These are phyloP conservation scores for Felis catus DNA, from an alignment of 2,113 vertebrate genomes.

Conservation along the genomic window DNA sequence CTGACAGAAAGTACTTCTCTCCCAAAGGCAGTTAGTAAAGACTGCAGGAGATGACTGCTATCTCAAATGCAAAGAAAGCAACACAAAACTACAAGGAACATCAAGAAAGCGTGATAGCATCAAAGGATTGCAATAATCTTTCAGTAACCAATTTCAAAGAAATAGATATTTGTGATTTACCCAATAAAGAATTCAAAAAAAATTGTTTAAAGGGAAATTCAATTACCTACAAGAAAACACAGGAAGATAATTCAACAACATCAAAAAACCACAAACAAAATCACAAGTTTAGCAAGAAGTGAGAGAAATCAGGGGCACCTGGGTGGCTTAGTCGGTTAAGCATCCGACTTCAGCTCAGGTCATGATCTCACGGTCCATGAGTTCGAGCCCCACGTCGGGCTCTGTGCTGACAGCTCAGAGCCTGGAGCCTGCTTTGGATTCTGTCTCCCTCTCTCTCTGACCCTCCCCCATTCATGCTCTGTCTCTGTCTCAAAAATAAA, in stretches of 20 bases:
- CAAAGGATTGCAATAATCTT: neutral
- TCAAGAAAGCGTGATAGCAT: neutral
- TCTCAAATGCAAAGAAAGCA: neutral
- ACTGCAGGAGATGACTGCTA: neutral
- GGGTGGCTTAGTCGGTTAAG: too few species aligned
- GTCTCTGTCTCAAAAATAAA: too few species aligned
- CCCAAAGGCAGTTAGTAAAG: neutral
- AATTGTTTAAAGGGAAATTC: neutral
- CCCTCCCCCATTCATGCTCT: too few species aligned
- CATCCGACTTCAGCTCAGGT: too few species aligned
- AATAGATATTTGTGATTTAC: neutral
- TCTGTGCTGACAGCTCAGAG: too few species aligned
- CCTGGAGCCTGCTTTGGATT: too few species aligned
- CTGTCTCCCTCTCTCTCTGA: too few species aligned
- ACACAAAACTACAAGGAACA: neutral
- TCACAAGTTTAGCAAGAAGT: neutral
- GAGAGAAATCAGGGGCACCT: too few species aligned
- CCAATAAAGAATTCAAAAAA: neutral
- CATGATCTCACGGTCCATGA: too few species aligned
- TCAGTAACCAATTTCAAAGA: neutral
- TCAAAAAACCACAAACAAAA: neutral
- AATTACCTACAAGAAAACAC: neutral
- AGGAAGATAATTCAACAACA: neutral
- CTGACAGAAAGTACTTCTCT: neutral
- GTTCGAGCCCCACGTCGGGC: too few species aligned